Conservation (phyloP, 1,140 invertebrate species). For the Heliconius melpomene region DNA sequence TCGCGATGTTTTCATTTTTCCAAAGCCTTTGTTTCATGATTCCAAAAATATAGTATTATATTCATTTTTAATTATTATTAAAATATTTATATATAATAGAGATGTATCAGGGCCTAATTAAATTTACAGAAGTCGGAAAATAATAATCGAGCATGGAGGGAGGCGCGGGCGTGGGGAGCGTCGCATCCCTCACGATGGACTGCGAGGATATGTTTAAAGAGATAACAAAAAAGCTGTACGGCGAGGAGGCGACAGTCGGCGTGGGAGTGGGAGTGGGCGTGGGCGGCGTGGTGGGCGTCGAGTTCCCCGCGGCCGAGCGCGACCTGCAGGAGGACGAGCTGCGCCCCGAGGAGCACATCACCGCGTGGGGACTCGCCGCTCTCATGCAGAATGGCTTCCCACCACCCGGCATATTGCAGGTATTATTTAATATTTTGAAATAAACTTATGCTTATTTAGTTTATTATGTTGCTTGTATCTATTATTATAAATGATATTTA, state of each 20-base stretch:
- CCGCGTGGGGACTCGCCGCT: constrained; percentile 86
- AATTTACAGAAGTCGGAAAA: constrained; percentile 26
- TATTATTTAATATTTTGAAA: not conserved
- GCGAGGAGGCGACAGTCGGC: constrained; percentile 86
- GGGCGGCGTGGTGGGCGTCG: constrained; percentile 68
- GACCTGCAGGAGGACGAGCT: constrained; percentile 79
- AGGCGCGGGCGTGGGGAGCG: constrained; percentile 61
- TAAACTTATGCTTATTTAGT: too few species aligned
- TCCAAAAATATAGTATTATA: not conserved
- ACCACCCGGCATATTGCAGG: constrained; percentile 81
- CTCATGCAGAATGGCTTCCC: constrained; percentile 88
- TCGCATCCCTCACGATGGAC: constrained; percentile 75
- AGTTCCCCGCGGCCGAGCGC: constrained; percentile 73
- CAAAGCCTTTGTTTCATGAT: not conserved
- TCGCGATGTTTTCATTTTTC: not conserved
- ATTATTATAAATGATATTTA: too few species aligned
- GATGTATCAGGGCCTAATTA: constrained; percentile 5
- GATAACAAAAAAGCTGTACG: constrained; percentile 94
- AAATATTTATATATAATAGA: not conserved
- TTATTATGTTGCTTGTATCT: too few species aligned
- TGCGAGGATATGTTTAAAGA: constrained; percentile 87
- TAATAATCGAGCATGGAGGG: constrained; percentile 52
- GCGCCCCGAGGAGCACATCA: constrained; percentile 85
- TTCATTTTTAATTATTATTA: not conserved
- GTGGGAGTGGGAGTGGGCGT: constrained; percentile 53